These are phyloP conservation scores for Nyctibius bracteatus DNA, from an alignment of 2,113 vertebrate genomes.

Conservation along the genomic window DNA sequence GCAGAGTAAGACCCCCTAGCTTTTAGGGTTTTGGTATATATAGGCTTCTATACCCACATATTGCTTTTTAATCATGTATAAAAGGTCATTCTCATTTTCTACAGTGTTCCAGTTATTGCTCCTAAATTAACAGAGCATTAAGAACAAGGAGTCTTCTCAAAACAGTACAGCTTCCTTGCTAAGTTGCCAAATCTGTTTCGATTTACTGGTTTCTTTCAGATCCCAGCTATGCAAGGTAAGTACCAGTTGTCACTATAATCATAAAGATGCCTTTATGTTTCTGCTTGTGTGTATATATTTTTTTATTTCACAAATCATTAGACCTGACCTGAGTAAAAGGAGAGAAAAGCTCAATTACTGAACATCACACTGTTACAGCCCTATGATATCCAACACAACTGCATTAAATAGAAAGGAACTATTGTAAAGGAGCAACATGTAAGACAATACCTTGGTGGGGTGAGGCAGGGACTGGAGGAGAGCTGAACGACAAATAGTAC, in stretches of 20 bases:
- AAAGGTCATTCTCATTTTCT: constrained; percentile 21
- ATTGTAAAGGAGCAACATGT: background rate
- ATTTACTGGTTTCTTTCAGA: background rate
- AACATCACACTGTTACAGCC: constrained; percentile 20
- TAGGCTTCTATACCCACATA: background rate
- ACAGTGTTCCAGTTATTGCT: constrained; percentile 2
- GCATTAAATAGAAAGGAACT: constrained; percentile 12
- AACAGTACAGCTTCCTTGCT: background rate
- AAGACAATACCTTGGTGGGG: background rate
- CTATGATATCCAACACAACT: background rate
- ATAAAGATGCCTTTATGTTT: background rate
- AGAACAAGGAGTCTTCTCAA: background rate
- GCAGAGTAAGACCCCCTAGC: background rate
- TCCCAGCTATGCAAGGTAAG: background rate
- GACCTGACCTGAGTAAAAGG: background rate
- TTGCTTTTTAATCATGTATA: background rate
- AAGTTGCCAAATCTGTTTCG: background rate
- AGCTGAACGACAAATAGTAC: constrained; percentile 14
- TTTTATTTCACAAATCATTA: constrained; percentile 46
- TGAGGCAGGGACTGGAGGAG: background rate
- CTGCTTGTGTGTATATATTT: background rate
- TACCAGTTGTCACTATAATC: background rate
- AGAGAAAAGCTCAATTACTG: background rate
- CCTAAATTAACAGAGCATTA: constrained; percentile 25
- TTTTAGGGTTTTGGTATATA: background rate